Conservation (phyloP, 2,797 vertebrate species). For the Gastrophryne carolinensis region DNA sequence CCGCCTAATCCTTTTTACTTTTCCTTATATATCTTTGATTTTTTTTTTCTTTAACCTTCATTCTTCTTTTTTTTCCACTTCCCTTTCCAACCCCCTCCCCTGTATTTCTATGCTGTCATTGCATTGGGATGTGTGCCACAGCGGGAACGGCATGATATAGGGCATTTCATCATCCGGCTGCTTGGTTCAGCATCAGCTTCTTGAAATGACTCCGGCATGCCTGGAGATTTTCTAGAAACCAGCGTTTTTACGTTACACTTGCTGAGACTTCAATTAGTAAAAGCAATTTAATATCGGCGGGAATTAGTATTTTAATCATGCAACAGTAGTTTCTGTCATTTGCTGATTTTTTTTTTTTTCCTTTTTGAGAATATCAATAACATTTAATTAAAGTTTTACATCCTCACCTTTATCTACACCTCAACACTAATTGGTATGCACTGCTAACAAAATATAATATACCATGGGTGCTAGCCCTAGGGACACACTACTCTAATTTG, state of each 20-base stretch:
- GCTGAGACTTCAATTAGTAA: conserved; percentile 34
- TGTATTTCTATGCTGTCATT: not conserved
- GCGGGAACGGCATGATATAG: not conserved
- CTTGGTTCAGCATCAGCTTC: not conserved
- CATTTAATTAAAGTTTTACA: conserved; percentile 23
- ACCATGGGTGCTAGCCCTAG: not conserved
- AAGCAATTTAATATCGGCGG: conserved; percentile 25
- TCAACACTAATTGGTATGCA: too few species aligned
- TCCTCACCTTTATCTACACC: conserved; percentile 11
- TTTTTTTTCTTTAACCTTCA: too few species aligned
- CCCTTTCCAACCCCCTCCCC: too few species aligned
- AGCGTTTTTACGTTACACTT: not conserved
- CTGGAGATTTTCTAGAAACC: not conserved
- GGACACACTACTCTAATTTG: too few species aligned
- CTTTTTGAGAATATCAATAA: conserved; percentile 32
- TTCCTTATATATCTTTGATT: too few species aligned
- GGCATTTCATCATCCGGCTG: not conserved
- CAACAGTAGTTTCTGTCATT: conserved; percentile 3
- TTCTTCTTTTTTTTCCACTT: too few species aligned
- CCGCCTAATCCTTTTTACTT: not conserved
- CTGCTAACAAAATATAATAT: too few species aligned
- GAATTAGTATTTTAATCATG: conserved; percentile 34
- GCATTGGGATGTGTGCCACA: not conserved
- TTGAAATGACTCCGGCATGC: not conserved
- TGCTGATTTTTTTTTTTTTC: conserved; percentile 19